phyloP scores from a whole-genome alignment of 2,888 invertebrate genomes.

The Ophion obscuratus region DNA sequence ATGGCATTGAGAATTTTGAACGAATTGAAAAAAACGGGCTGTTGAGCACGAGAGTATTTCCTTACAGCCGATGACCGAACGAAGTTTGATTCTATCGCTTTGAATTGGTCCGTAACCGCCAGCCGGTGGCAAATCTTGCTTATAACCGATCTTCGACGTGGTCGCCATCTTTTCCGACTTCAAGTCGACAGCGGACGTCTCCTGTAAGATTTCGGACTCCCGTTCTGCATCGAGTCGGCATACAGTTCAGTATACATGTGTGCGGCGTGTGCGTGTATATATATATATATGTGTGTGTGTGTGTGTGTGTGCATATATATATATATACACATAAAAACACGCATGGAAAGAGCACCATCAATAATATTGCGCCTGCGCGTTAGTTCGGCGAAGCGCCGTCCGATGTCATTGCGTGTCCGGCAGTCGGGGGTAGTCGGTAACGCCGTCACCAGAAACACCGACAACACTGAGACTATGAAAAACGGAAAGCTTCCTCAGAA shows the following conservation, averaged over 20 bases:
- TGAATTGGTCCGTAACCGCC: conserved; percentile 95
- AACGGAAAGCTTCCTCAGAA: too few species aligned
- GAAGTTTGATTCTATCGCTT: conserved; percentile 86
- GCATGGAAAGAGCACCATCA: neutral
- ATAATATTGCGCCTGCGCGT: neutral
- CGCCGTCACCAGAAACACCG: too few species aligned
- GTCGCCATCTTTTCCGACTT: conserved; percentile 77
- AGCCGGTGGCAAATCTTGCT: conserved; percentile 96
- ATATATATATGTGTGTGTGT: too few species aligned
- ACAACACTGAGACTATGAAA: too few species aligned
- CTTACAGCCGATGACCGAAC: conserved; percentile 74
- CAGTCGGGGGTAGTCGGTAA: too few species aligned
- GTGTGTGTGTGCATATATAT: too few species aligned
- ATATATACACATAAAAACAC: too few species aligned
- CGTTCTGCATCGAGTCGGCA: neutral
- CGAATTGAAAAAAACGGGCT: neutral
- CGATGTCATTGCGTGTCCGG: neutral
- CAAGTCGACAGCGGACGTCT: neutral
- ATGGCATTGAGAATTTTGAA: conserved; percentile 8
- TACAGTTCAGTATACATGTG: neutral
- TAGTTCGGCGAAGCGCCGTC: neutral
- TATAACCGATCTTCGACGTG: conserved; percentile 80
- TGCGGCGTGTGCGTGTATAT: too few species aligned
- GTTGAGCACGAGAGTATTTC: neutral
- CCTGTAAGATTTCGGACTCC: neutral